Evolutionary conservation across 2,797 vertebrate species (phyloP).

Genomic region (Lagocephalus sceleratus): DNA sequence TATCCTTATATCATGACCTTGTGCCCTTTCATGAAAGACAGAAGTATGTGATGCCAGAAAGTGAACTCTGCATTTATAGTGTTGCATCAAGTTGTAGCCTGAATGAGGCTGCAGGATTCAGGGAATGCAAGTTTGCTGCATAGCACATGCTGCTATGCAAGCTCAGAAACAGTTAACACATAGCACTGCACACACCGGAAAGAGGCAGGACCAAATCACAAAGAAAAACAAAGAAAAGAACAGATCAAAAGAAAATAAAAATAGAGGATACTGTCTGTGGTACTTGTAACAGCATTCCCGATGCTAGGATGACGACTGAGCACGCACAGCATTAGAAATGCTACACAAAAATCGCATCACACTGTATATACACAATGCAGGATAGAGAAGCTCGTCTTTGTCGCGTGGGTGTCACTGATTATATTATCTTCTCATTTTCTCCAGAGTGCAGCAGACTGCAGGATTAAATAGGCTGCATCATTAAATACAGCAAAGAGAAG

Average conservation of each 20-base stretch:
- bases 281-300: conserved; percentile 71
- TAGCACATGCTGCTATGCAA: conserved; percentile 83
- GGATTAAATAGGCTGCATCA: conserved; percentile 71
- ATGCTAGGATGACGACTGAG: conserved; percentile 69
- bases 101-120: conserved; percentile 53
- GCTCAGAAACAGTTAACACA: conserved; percentile 71
- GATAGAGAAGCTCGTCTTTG: conserved; percentile 66
- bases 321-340: conserved; percentile 72
- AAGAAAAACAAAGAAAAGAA: conserved; percentile 41
- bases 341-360: conserved; percentile 77
- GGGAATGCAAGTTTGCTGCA: conserved; percentile 67
- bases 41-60: conserved; percentile 51
- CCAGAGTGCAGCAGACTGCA: conserved; percentile 57
- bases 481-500: conserved; percentile 71
- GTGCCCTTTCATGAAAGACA: conserved; percentile 48
- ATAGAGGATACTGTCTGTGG: conserved; percentile 59
- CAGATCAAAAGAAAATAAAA: conserved; percentile 7
- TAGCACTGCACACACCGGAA: conserved; percentile 72
- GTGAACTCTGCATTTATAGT: conserved; percentile 63
- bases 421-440: conserved; percentile 67
- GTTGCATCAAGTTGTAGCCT: conserved; percentile 67
- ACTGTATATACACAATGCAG: conserved; percentile 77
- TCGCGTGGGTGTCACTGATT: conserved; percentile 61
- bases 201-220: conserved; percentile 68
- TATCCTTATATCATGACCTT: conserved; percentile 39